phyloP scores from a whole-genome alignment of 2,113 vertebrate genomes.

The Daubentonia madagascariensis region DNA sequence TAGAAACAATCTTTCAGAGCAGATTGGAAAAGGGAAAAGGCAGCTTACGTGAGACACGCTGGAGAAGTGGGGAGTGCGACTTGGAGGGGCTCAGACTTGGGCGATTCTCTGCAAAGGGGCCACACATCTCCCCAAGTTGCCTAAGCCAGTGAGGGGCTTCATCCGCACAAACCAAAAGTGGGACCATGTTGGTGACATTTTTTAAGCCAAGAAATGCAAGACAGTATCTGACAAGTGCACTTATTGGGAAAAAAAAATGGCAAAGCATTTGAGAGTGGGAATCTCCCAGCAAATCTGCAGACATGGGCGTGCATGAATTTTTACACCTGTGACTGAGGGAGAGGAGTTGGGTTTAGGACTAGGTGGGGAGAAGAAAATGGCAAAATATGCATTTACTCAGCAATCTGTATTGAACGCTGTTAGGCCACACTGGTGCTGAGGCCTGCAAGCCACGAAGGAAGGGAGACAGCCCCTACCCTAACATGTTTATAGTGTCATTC shows the following conservation, averaged over 20 bases:
- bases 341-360: neutral
- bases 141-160: neutral
- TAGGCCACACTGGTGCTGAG: neutral
- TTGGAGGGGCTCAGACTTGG: neutral
- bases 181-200: neutral
- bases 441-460: neutral
- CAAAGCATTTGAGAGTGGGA: neutral
- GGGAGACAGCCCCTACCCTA: neutral
- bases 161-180: neutral
- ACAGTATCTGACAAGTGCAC: neutral
- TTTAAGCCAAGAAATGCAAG: neutral
- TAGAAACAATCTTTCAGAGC: neutral
- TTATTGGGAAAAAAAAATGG: neutral
- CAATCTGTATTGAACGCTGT: neutral
- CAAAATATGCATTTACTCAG: neutral
- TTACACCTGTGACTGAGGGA: fast-evolving
- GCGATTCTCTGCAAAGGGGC: neutral
- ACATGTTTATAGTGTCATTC: neutral
- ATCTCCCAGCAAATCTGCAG: neutral
- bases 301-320: neutral
- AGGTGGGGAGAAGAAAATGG: neutral
- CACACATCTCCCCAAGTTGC: neutral
- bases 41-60: neutral
- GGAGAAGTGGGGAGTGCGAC: neutral
- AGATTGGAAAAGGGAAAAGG: neutral